A percentile compares a stretch with the other conserved stretches of the same genome.
phyloP scores from a whole-genome alignment of 2,113 vertebrate species.

The Anser cygnoides region DNA sequence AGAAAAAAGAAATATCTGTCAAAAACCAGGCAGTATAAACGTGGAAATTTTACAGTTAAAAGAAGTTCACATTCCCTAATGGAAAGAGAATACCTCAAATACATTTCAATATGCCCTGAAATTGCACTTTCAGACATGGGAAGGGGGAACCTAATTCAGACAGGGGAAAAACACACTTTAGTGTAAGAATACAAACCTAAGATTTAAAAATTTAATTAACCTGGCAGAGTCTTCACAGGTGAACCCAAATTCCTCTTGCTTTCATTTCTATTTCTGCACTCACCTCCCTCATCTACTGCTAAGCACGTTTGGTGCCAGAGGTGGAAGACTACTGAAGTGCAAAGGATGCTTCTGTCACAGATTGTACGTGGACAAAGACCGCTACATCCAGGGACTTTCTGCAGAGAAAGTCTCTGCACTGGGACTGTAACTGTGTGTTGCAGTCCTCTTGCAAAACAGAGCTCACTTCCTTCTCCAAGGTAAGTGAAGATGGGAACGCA shows the following conservation, averaged over 20 bases:
- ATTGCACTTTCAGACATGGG: background rate
- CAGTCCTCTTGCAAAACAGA: background rate
- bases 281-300: background rate
- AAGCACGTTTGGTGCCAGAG: background rate
- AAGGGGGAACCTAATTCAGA: background rate
- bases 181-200: background rate
- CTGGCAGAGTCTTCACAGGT: background rate
- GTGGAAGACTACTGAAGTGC: background rate
- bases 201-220: background rate
- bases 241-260: background rate
- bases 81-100: background rate
- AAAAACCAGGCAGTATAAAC: background rate
- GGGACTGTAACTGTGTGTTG: fast-evolving
- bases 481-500: background rate
- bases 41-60: background rate
- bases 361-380: background rate
- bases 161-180: background rate
- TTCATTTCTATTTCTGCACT: background rate
- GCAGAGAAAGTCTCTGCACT: background rate
- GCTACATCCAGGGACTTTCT: background rate
- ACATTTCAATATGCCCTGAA: background rate
- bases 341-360: background rate
- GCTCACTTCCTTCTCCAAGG: background rate
- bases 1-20: background rate
- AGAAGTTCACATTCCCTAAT: background rate